Conservation (phyloP, 2,797 vertebrate species). For the Pipistrellus pygmaeus region DNA sequence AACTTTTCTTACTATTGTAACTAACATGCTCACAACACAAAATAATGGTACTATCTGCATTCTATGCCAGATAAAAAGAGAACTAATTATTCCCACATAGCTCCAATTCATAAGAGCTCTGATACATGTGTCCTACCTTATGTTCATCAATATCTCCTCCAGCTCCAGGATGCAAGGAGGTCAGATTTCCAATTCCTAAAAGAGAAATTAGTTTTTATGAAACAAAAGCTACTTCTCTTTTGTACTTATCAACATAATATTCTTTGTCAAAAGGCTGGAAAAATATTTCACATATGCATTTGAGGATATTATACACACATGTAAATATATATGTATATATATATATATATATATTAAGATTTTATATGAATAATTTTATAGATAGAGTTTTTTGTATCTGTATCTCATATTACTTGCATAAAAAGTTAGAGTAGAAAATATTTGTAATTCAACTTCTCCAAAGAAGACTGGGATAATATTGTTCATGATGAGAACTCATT, state of each 20-base stretch:
- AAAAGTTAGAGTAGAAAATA: conserved; percentile 27
- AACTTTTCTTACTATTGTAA: background rate
- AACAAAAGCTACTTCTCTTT: background rate
- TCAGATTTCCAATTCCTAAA: background rate
- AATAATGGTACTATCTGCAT: background rate
- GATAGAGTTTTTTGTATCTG: background rate
- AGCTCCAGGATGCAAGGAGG: background rate
- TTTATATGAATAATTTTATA: background rate
- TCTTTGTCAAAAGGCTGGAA: background rate
- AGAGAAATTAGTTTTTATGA: background rate
- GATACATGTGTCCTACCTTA: background rate
- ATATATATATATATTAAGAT: background rate
- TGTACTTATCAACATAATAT: background rate
- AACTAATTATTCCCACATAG: background rate
- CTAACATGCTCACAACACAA: background rate
- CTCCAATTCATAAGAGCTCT: background rate
- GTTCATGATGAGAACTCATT: background rate
- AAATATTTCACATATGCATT: background rate
- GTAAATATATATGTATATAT: background rate
- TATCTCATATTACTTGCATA: background rate
- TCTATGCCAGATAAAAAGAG: background rate
- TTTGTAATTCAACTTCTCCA: background rate
- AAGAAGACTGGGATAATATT: background rate
- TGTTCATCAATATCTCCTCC: background rate
- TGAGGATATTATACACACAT: background rate